These are phyloP conservation scores for Pachycephala philippinensis DNA, from an alignment of 2,113 vertebrate genomes.

Conservation along the genomic window DNA sequence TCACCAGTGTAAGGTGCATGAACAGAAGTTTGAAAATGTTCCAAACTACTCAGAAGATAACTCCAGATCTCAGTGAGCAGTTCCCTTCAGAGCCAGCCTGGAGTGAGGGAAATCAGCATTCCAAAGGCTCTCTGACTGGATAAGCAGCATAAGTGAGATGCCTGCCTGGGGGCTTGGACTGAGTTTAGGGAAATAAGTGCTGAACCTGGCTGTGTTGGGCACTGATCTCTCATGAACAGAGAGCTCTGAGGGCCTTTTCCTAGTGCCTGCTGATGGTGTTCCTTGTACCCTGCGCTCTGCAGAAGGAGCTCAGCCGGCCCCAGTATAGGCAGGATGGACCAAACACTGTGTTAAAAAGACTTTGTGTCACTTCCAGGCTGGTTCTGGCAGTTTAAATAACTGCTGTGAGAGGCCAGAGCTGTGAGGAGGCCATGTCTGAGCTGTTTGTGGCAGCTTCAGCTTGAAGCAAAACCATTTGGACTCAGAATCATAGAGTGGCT, in stretches of 20 bases:
- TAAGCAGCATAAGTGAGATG: neutral
- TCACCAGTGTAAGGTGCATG: neutral
- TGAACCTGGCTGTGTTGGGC: neutral
- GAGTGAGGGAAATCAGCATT: neutral
- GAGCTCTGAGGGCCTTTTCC: neutral
- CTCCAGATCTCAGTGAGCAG: neutral
- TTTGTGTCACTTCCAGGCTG: neutral
- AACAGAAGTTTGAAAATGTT: neutral
- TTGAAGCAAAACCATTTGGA: neutral
- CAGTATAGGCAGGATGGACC: neutral
- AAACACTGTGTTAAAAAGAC: neutral
- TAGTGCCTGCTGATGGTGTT: neutral
- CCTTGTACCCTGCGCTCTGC: fast-evolving
- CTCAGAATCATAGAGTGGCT: neutral
- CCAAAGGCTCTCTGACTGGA: neutral
- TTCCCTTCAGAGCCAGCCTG: neutral
- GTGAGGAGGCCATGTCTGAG: neutral
- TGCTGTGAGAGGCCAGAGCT: neutral
- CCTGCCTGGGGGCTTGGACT: neutral
- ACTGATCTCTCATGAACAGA: neutral
- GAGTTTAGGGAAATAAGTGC: neutral
- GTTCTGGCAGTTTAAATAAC: neutral
- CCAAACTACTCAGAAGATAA: neutral
- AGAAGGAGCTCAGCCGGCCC: neutral
- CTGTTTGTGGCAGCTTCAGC: neutral